A percentile compares a stretch with the other conserved stretches of the same genome.
Evolutionary conservation across 2,888 invertebrate species (phyloP).

Genomic region (Colletes collaris): DNA sequence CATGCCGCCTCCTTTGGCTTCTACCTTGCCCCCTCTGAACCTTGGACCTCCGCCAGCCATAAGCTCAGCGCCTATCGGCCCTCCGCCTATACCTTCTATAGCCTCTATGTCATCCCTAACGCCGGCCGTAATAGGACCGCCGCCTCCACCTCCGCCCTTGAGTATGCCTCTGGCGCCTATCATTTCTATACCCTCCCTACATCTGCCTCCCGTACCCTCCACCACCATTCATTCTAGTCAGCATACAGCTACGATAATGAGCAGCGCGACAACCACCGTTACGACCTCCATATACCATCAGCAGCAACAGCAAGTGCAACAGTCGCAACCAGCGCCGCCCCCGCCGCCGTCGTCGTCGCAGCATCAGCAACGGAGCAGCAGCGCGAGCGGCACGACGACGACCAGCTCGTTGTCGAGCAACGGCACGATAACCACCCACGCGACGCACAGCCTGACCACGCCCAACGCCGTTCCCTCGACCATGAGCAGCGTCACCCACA

Average conservation of each 20-base stretch:
- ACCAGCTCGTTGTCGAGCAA: conserved; percentile 82
- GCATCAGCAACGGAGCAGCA: conserved; percentile 50
- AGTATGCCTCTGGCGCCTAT: conserved; percentile 74
- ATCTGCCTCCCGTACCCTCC: conserved; percentile 74
- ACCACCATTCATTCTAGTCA: conserved; percentile 81
- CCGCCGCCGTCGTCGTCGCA: conserved; percentile 45
- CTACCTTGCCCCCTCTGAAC: conserved; percentile 70
- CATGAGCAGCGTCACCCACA: conserved; percentile 65
- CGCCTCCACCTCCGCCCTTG: conserved; percentile 62
- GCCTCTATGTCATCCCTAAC: conserved; percentile 71
- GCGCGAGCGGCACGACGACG: conserved; percentile 79
- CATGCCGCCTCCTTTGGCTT: conserved; percentile 72
- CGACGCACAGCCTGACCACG: conserved; percentile 68
- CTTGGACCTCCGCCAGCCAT: conserved; percentile 72
- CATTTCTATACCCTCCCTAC: conserved; percentile 77
- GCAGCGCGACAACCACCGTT: conserved; percentile 70
- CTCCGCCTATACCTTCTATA: conserved; percentile 72
- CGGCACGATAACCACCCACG: conserved; percentile 82
- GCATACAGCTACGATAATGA: conserved; percentile 75
- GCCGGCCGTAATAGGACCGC: conserved; percentile 70
- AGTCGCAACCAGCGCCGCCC: conserved; percentile 22
- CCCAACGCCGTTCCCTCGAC: conserved; percentile 64
- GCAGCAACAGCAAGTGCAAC: conserved; percentile 51
- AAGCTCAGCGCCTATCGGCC: conserved; percentile 73
- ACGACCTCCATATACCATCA: conserved; percentile 67